These are phyloP conservation scores for Drosophila arizonae DNA, from an alignment of 1,140 invertebrate genomes.

Conservation along the genomic window DNA sequence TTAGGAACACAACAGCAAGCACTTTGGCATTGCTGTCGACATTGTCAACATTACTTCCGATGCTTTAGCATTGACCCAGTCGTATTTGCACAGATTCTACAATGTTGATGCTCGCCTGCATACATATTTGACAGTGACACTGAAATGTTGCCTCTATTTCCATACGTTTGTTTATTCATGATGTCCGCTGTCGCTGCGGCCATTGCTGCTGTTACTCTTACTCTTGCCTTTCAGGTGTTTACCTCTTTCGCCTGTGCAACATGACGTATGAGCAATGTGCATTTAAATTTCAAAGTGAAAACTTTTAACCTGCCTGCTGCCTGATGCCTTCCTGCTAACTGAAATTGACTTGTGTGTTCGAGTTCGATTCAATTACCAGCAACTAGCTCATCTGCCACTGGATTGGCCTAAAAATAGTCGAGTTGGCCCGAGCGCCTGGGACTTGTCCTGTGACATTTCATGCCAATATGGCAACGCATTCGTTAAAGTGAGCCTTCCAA, in stretches of 20 bases:
- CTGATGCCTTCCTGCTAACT: conserved; percentile 14
- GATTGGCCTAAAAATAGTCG: conserved; percentile 56
- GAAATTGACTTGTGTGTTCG: conserved; percentile 63
- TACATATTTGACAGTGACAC: conserved; percentile 58
- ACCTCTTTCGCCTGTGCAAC: conserved; percentile 39
- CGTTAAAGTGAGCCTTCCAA: background rate
- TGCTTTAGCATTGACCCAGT: conserved; percentile 35
- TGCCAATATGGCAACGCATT: background rate
- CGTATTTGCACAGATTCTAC: conserved; percentile 58
- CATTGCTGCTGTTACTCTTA: background rate
- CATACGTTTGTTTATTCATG: conserved; percentile 62
- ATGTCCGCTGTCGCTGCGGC: background rate
- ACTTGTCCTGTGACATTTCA: background rate
- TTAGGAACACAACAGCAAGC: background rate
- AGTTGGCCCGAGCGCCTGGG: background rate
- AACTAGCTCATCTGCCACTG: conserved; percentile 25
- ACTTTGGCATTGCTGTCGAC: conserved; percentile 40
- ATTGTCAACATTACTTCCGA: conserved; percentile 37
- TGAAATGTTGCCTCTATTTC: conserved; percentile 46
- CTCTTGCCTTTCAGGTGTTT: background rate
- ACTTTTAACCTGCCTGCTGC: conserved; percentile 30
- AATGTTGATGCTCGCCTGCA: conserved; percentile 25
- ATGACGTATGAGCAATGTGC: conserved; percentile 62
- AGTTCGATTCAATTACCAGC: conserved; percentile 69
- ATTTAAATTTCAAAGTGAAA: conserved; percentile 48